Base-by-base conservation (phyloP, 2,113 vertebrate genomes). In the Proterorhinus semilunaris region DNA sequence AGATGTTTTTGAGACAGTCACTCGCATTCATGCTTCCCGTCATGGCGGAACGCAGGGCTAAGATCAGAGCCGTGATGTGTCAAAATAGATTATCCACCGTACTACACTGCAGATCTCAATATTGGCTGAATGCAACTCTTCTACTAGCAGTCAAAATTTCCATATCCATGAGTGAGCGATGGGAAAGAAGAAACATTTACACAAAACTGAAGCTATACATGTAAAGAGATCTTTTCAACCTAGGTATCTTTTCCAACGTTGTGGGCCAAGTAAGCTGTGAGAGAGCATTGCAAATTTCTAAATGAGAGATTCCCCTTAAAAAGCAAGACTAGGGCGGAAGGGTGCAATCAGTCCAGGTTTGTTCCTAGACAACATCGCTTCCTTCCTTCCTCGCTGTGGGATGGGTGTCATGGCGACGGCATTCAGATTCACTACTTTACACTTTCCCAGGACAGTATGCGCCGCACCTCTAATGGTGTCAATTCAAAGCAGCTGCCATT, bases 291-390 rank as follows among this genome's bases (percentile, higher is more conserved):
- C n/a, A 42, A 65, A 83, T 85, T 69, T 75, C 69, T 75, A 84
- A 86, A 84, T 78, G 73, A 85, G 84, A 89, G 84, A 77, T 88
- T 89, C 84, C 78, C 82, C 78, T 71, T 82, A 61, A 61, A 79
- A 81, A 82, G 79, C 53, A 85, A 78, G 77, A 79, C 76, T 48
- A 69, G 81, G 76, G 72, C 84, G 84, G 83, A 91, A 91, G 85
- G 84, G 69, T 82, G 87, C 86, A 91, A 91, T 91, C 88, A 91
- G 85, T 83, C 82, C 84, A 89, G 89, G 88, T 92, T 90, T 92
- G 88, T 92, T 90, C 55, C 84, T 51, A 82, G 79, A 81, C 79
- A 88, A 81, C 87, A 83, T 88, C 84, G 69, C 85, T 92, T 91
- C 89, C 89, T 92, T 91, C 89, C 89, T 91, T 87, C 88, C 88